Percentiles rank a stretch among this genome's conserved stretches.
These are phyloP conservation scores for Prosapia bicincta DNA, from an alignment of 2,888 invertebrate genomes.

Conservation along the genomic window DNA sequence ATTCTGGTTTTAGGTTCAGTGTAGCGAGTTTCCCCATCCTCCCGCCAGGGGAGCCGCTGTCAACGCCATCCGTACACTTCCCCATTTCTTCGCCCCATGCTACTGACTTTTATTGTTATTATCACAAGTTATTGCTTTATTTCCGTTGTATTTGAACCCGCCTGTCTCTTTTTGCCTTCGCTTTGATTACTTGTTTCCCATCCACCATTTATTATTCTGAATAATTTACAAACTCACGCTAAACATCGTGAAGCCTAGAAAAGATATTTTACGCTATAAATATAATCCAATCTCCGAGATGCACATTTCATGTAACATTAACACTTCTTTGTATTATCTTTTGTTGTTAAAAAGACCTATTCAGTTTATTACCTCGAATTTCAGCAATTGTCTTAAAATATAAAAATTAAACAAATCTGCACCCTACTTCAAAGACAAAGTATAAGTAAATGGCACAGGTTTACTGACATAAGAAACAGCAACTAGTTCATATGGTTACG, in stretches of 20 bases:
- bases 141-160: background rate
- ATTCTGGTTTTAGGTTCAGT: background rate
- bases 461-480: too few species aligned
- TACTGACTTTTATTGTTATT: background rate
- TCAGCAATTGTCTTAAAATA: too few species aligned
- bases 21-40: background rate
- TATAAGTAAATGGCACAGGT: too few species aligned
- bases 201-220: background rate
- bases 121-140: background rate
- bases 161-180: background rate
- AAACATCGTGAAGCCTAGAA: background rate
- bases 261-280: background rate
- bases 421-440: too few species aligned
- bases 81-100: background rate
- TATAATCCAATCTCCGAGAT: background rate
- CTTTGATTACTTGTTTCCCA: slow-evolving; percentile 2
- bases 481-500: too few species aligned
- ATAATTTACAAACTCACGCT: background rate
- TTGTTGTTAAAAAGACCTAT: too few species aligned
- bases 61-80: background rate
- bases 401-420: too few species aligned
- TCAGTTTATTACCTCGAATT: too few species aligned
- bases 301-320: background rate
- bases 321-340: too few species aligned
- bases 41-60: background rate